Conservation (phyloP, 2,797 vertebrate species). For the Tapera naevia region DNA sequence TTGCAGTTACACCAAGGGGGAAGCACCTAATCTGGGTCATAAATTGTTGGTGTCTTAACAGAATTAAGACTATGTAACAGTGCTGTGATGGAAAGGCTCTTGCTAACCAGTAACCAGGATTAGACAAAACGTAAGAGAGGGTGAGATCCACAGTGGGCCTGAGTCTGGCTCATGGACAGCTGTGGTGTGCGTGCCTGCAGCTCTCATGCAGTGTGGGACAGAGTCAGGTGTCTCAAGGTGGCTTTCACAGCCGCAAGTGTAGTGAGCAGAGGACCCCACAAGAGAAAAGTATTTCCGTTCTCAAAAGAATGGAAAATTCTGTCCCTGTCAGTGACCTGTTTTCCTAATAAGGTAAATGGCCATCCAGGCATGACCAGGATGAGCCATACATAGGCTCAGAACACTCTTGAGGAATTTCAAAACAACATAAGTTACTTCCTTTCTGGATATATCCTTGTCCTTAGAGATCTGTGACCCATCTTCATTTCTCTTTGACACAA, state of each 20-base stretch:
- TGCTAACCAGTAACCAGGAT: not conserved
- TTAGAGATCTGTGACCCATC: not conserved
- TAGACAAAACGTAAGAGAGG: not conserved
- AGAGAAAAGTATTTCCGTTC: not conserved
- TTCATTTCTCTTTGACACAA: not conserved
- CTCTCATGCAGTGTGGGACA: accelerated
- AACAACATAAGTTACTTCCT: not conserved
- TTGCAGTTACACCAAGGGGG: not conserved
- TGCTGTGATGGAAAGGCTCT: not conserved
- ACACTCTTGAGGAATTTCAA: not conserved
- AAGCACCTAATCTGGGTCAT: not conserved
- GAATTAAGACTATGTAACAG: not conserved
- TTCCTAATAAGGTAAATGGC: not conserved
- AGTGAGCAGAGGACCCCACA: not conserved
- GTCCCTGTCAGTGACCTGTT: not conserved
- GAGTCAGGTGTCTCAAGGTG: not conserved
- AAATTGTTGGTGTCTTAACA: not conserved
- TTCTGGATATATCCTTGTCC: not conserved
- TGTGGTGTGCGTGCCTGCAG: not conserved
- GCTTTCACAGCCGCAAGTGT: not conserved
- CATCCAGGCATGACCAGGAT: not conserved
- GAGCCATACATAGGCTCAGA: not conserved
- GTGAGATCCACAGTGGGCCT: not conserved
- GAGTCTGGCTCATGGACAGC: not conserved
- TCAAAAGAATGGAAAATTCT: not conserved